Conservation (phyloP, 2,113 vertebrate genomes). For the Carettochelys insculpta region DNA sequence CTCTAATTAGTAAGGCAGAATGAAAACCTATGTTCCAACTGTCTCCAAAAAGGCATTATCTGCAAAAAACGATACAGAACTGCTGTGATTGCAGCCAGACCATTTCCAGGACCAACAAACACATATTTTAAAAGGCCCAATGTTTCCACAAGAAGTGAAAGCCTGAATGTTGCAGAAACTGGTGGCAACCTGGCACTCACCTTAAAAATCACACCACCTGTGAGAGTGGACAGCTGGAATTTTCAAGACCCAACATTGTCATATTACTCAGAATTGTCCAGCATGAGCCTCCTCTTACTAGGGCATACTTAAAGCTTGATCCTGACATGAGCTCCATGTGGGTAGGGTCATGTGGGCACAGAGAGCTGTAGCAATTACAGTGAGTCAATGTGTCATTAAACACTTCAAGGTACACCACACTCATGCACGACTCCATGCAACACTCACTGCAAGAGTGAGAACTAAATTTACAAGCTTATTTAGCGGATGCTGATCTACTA, state of each 20-base stretch:
- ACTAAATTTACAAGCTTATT: background rate
- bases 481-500: background rate
- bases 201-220: background rate
- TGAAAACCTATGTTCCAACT: background rate
- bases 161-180: background rate
- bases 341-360: background rate
- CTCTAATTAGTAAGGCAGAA: background rate
- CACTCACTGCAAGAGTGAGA: background rate
- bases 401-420: rapidly evolving
- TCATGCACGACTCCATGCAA: background rate
- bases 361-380: background rate
- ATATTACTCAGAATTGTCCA: background rate
- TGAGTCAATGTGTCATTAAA: background rate
- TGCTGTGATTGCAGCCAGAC: background rate
- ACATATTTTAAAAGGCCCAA: rapidly evolving
- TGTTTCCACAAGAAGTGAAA: background rate
- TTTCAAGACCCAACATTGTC: background rate
- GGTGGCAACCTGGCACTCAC: background rate
- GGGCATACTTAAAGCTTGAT: background rate
- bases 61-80: background rate
- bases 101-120: background rate
- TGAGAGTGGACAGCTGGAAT: background rate
- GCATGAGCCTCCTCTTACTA: background rate
- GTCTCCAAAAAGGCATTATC: background rate
- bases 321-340: background rate